These are phyloP conservation scores for Monomorium pharaonis DNA, from an alignment of 1,140 invertebrate species.

Conservation along the genomic window DNA sequence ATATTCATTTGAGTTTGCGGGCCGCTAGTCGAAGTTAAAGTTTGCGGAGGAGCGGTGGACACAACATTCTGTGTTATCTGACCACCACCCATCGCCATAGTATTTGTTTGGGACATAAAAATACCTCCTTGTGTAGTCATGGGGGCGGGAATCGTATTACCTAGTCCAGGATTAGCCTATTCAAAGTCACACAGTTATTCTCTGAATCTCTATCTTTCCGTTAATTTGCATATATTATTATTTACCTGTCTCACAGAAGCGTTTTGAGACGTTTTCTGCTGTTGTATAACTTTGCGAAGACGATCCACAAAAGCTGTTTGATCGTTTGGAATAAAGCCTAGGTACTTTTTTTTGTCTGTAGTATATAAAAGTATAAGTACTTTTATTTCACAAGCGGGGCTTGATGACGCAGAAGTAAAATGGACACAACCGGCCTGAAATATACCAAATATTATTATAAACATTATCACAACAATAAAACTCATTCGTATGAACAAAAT, in stretches of 20 bases:
- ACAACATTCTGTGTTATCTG: slow-evolving; percentile 87
- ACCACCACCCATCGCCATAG: slow-evolving; percentile 87
- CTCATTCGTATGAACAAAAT: background rate
- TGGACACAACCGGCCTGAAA: slow-evolving; percentile 95
- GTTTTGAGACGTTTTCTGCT: slow-evolving; percentile 88
- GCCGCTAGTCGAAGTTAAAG: slow-evolving; percentile 77
- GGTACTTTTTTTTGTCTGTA: slow-evolving; percentile 94
- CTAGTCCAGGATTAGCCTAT: slow-evolving; percentile 75
- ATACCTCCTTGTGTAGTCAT: slow-evolving; percentile 86
- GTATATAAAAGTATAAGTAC: slow-evolving; percentile 96
- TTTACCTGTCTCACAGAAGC: slow-evolving; percentile 80
- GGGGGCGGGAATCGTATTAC: slow-evolving; percentile 81
- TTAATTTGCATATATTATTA: slow-evolving; percentile 21
- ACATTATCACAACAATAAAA: background rate
- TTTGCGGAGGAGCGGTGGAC: slow-evolving; percentile 80
- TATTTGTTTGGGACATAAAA: slow-evolving; percentile 87
- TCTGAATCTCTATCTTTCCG: background rate
- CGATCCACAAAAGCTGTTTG: slow-evolving; percentile 94
- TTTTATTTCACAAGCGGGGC: slow-evolving; percentile 93
- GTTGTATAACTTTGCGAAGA: slow-evolving; percentile 92
- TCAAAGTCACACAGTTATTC: background rate
- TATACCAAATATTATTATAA: slow-evolving; percentile 39
- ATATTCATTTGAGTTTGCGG: slow-evolving; percentile 85
- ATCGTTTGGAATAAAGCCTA: slow-evolving; percentile 98
- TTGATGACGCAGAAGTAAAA: slow-evolving; percentile 89